phyloP scores from a whole-genome alignment of 1,140 invertebrate genomes.

The Whitmania pigra region DNA sequence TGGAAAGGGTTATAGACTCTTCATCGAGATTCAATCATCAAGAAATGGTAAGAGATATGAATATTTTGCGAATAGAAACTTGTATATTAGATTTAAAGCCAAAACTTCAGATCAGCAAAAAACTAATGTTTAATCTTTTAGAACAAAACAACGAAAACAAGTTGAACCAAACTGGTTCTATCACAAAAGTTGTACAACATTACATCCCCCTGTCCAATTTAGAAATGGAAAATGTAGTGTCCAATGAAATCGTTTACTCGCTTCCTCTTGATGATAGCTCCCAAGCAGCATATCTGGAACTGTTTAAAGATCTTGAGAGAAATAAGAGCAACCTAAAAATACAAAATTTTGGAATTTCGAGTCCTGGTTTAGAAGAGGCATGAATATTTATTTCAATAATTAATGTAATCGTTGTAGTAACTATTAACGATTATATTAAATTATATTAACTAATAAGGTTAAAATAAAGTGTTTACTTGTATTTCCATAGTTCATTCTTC shows the following conservation, averaged over 20 bases:
- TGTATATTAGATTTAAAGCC: too few relatives aligned
- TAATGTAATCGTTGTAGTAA: too few relatives aligned
- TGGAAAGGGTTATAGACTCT: constrained; percentile 47
- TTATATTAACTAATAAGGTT: too few relatives aligned
- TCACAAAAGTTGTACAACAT: neutral
- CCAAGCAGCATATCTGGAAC: neutral
- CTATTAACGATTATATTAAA: too few relatives aligned
- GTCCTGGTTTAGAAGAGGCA: constrained; percentile 10
- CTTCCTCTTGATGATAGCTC: neutral
- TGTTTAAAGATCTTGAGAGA: neutral
- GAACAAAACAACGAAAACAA: neutral
- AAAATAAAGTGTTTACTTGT: too few relatives aligned
- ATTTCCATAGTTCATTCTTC: too few relatives aligned
- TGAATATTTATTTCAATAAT: neutral
- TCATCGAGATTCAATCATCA: neutral
- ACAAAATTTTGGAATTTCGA: constrained; percentile 1
- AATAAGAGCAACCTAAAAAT: neutral
- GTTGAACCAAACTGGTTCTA: neutral
- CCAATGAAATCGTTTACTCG: neutral
- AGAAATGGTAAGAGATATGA: neutral
- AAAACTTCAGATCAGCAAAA: too few relatives aligned
- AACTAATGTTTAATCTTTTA: too few relatives aligned
- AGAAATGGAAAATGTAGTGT: neutral
- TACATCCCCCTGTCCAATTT: neutral
- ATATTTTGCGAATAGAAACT: neutral